phyloP scores from a whole-genome alignment of 2,113 vertebrate genomes.

The Acinonyx jubatus region DNA sequence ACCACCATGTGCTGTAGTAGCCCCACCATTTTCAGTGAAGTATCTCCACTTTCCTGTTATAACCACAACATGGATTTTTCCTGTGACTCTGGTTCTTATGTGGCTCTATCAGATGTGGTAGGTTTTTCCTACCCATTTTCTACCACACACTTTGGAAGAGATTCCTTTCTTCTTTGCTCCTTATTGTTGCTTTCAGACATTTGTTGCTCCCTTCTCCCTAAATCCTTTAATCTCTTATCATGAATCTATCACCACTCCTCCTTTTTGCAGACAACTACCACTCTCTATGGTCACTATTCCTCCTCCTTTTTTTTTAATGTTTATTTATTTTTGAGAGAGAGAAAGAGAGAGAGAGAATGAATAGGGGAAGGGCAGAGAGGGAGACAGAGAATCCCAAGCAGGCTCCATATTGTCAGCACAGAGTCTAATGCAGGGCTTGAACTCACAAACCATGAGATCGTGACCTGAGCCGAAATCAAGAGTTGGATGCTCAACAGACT shows the following conservation, averaged over 20 bases:
- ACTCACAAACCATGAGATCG: too few species aligned
- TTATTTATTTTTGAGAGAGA: too few species aligned
- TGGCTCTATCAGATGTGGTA: neutral
- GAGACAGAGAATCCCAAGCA: too few species aligned
- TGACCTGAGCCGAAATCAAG: too few species aligned
- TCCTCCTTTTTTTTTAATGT: neutral
- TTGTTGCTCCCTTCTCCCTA: neutral
- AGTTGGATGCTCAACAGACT: neutral
- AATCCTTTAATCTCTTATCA: neutral
- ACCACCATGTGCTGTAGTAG: neutral
- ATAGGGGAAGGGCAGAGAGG: too few species aligned
- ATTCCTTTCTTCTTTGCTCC: neutral
- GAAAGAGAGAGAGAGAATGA: too few species aligned
- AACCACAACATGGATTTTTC: neutral
- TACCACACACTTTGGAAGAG: neutral
- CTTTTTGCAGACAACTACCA: neutral
- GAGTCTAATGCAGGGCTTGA: too few species aligned
- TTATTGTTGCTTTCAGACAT: neutral
- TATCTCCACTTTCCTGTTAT: neutral
- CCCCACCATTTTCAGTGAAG: fast-evolving
- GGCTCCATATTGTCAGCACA: too few species aligned
- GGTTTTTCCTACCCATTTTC: neutral
- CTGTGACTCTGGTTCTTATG: neutral
- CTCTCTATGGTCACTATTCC: neutral
- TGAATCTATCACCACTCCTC: neutral